Evolutionary conservation across 2,888 invertebrate species (phyloP).

Genomic region (Apoderus coryli): DNA sequence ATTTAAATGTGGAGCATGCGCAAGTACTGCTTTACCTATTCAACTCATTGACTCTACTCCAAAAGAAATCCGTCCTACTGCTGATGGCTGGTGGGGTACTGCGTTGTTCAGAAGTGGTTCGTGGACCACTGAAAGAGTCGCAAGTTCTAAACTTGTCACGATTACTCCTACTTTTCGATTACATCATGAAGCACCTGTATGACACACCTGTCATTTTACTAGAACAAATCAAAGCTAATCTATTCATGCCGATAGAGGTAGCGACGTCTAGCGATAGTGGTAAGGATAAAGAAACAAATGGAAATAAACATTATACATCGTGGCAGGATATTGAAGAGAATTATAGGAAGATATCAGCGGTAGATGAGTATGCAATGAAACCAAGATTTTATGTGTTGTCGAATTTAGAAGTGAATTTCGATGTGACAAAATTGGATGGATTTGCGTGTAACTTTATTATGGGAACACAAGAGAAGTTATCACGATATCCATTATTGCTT

Average conservation of each 20-base stretch:
- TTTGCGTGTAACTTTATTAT: constrained; percentile 87
- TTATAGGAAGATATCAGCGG: constrained; percentile 45
- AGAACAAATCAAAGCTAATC: constrained; percentile 76
- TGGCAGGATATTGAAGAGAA: constrained; percentile 67
- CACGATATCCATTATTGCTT: constrained; percentile 74
- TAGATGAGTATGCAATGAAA: constrained; percentile 56
- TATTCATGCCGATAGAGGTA: constrained; percentile 52
- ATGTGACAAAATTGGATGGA: constrained; percentile 85
- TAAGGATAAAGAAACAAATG: constrained; percentile 40
- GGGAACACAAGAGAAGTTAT: constrained; percentile 80
- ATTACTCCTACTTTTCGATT: constrained; percentile 76
- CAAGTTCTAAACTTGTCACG: constrained; percentile 75
- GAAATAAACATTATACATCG: constrained; percentile 49
- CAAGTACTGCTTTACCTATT: constrained; percentile 86
- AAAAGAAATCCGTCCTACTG: constrained; percentile 86
- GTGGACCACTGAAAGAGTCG: constrained; percentile 41
- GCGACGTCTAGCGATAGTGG: constrained; percentile 33
- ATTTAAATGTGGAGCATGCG: constrained; percentile 91
- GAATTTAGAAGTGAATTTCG: constrained; percentile 54
- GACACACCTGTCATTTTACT: constrained; percentile 77
- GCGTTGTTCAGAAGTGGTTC: constrained; percentile 49
- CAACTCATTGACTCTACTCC: constrained; percentile 89
- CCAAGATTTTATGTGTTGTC: constrained; percentile 87
- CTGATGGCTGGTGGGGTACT: constrained; percentile 64
- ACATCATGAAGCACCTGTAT: constrained; percentile 88